Conservation (phyloP, 2,888 invertebrate genomes). For the Koerneria pararmatus region DNA sequence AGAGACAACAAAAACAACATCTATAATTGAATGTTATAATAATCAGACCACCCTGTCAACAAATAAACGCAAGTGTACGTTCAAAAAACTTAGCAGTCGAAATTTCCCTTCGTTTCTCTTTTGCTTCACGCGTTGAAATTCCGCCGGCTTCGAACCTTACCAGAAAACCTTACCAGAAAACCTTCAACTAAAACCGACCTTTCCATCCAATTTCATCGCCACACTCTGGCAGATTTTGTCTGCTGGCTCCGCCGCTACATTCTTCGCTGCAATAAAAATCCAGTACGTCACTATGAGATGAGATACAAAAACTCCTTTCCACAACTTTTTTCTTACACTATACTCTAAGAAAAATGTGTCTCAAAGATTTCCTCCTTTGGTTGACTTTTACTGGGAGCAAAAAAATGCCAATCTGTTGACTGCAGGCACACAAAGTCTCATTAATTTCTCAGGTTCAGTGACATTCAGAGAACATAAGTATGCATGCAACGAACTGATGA, state of each 20-base stretch:
- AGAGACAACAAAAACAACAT: too few species aligned
- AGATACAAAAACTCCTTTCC: background rate
- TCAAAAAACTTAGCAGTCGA: background rate
- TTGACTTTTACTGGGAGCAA: too few species aligned
- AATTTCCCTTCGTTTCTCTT: too few species aligned
- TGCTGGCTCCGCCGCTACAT: slow-evolving; percentile 93
- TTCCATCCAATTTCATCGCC: slow-evolving; percentile 51
- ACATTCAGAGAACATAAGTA: slow-evolving; percentile 10
- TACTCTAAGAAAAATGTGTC: background rate
- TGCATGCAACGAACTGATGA: slow-evolving; percentile 69
- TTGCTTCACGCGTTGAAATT: too few species aligned
- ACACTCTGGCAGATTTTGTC: slow-evolving; percentile 69
- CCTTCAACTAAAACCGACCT: too few species aligned
- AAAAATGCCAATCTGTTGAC: too few species aligned
- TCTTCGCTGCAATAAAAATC: slow-evolving; percentile 70
- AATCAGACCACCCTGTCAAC: background rate
- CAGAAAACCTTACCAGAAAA: too few species aligned
- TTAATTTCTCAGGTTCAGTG: too few species aligned
- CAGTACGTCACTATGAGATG: background rate
- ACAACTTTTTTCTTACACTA: background rate
- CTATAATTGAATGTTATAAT: background rate
- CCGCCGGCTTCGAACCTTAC: too few species aligned
- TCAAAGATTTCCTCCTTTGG: too few species aligned
- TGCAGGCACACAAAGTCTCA: too few species aligned
- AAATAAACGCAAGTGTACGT: background rate